Percentiles rank a stretch among this genome's conserved stretches.
Conservation (phyloP, 35 echinoderm and acorn worm species). For the Heliocidaris erythrogramma region DNA sequence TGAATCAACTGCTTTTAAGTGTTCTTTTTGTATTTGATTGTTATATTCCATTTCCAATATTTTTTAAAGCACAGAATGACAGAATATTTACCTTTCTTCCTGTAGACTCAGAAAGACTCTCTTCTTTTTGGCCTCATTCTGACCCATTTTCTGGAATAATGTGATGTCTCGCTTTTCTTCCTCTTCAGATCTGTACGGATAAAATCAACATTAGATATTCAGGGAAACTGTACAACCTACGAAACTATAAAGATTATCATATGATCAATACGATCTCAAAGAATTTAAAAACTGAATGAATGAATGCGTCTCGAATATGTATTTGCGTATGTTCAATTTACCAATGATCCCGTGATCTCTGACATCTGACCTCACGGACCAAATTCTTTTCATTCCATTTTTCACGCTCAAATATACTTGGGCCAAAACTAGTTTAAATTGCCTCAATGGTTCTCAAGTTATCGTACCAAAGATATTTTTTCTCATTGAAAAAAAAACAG, state of each 20-base stretch:
- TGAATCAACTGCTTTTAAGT: no score
- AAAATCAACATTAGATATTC: neutral
- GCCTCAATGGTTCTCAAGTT: no score
- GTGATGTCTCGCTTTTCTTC: conserved; percentile 73
- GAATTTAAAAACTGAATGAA: neutral
- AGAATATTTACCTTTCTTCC: conserved; percentile 60
- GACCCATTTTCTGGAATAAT: conserved; percentile 60
- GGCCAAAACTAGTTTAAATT: no score
- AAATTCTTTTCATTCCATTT: no score
- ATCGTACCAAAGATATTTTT: no score
- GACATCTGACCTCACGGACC: neutral
- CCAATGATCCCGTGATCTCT: neutral
- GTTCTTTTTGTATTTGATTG: neutral
- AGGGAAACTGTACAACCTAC: neutral
- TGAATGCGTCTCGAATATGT: neutral
- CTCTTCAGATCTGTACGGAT: conserved; percentile 59
- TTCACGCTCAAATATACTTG: no score
- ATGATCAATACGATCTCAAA: neutral
- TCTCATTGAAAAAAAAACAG: no score
- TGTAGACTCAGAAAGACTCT: conserved; percentile 76
- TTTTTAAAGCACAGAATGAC: neutral
- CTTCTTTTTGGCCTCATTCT: conserved; percentile 72
- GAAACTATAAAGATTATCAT: neutral
- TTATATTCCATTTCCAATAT: neutral
- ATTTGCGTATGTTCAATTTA: neutral